Evolutionary conservation across 2,888 invertebrate genomes (phyloP).

Genomic region (Baccha elongata): DNA sequence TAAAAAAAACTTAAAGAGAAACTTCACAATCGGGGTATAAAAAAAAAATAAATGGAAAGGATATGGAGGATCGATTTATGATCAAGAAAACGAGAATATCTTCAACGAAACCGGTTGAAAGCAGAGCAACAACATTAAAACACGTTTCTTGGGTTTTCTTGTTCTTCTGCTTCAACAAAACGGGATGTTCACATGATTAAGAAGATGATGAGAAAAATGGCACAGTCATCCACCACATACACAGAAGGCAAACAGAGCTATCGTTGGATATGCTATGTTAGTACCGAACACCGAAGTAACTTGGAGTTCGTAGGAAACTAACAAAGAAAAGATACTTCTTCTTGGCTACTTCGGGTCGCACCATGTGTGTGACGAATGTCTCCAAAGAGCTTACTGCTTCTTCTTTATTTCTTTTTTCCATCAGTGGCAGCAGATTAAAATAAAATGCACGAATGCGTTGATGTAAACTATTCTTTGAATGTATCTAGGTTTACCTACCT

Average conservation of each 20-base stretch:
- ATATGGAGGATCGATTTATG: conserved; percentile 72
- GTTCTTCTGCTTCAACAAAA: conserved; percentile 51
- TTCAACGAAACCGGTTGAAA: conserved; percentile 64
- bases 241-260: conserved; percentile 31
- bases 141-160: conserved; percentile 58
- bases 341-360: too few relatives aligned
- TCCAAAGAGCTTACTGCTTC: background rate
- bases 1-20: conserved; percentile 32
- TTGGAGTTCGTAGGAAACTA: background rate
- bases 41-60: conserved; percentile 62
- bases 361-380: conserved; percentile 37
- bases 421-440: background rate
- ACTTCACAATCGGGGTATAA: conserved; percentile 32
- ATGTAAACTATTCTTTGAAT: too few relatives aligned
- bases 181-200: conserved; percentile 74
- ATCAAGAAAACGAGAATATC: conserved; percentile 68
- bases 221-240: too few relatives aligned
- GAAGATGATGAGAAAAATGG: conserved; percentile 63
- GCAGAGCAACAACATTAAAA: conserved; percentile 67
- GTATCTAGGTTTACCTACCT: too few relatives aligned
- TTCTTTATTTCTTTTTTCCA: background rate
- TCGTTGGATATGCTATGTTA: background rate
- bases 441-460: background rate
- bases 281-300: too few relatives aligned
- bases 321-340: conserved; percentile 28